Percentiles rank a stretch among this genome's conserved stretches.
Evolutionary conservation across 2,113 vertebrate genomes (phyloP).

Genomic region (Malurus elegans): DNA sequence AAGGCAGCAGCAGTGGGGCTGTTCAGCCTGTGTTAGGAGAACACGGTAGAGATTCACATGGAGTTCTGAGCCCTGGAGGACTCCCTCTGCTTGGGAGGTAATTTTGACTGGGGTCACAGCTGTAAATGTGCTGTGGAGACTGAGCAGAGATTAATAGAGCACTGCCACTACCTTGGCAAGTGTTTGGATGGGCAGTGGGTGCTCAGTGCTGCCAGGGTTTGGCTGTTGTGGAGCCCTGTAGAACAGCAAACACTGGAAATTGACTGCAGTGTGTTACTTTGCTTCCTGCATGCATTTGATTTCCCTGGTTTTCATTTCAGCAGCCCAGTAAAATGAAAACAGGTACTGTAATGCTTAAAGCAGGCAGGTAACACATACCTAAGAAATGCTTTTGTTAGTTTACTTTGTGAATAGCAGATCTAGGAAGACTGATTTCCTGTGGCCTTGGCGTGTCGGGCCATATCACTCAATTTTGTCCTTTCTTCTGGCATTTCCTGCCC

Average conservation of each 20-base stretch:
- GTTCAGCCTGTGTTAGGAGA: not conserved
- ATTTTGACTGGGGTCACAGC: not conserved
- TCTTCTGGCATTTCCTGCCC: not conserved
- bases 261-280: rapidly evolving
- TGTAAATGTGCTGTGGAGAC: not conserved
- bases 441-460: not conserved
- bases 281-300: not conserved
- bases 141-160: not conserved
- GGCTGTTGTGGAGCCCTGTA: not conserved
- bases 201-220: not conserved
- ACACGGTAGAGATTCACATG: rapidly evolving
- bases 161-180: not conserved
- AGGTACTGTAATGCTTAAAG: not conserved
- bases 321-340: not conserved
- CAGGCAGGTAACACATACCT: not conserved
- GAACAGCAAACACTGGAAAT: not conserved
- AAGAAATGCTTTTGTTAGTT: not conserved
- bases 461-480: not conserved
- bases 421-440: not conserved
- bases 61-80: not conserved
- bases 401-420: not conserved
- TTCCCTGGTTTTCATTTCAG: not conserved
- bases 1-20: not conserved
- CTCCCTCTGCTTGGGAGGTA: not conserved
- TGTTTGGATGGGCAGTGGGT: not conserved